Base-by-base conservation (phyloP, 2,888 invertebrate species). In the Pristionchus exspectatus region DNA sequence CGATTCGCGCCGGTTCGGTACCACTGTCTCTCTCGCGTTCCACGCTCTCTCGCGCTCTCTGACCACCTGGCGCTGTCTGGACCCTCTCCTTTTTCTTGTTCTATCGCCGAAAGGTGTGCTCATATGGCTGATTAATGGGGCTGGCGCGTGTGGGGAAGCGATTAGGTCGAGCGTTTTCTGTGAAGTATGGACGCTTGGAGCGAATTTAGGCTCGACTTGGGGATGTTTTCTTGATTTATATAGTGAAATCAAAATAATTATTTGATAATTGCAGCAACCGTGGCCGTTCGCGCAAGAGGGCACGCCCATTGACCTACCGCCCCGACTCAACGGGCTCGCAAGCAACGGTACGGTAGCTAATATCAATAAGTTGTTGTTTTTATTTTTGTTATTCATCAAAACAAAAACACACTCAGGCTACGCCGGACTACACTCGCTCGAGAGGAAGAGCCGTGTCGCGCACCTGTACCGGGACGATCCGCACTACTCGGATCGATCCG, bases 251-350 rank as follows among this genome's bases (percentile, higher is more conserved):
- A 18, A 33, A 0, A 27, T 9, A 33, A 74, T 81, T 81, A 5
- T 85, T 33, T 14, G 18, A 87, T 81, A 2, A n/a, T 81, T 81
- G 9, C 81, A 81, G 81, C 81, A 81, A 16, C 81, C 44, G 44
- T 89, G 89, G 89, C 89, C 81, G 10, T 83, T 89, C 44, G n/a
- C 81, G 16, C 54, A 69, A 18, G 89, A 89, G 24, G 83, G 89
- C 24, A 88, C 88, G 24, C 63, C 88, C 2, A 69, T 89, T 69
- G 83, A 88, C 44, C 74, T 88, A 38, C 87, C 87, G 30, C 87
- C 87, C 56, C 54, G 87, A 24, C 56, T 88, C 21, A 56, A 38
- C 33, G 74, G 54, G 24, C 33, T 88, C 24, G 16, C 87, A 7
- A 74, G 30, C 24, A 87, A 88, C 87, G 87, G 87, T 88, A 66